Evolutionary conservation across 2,888 invertebrate species (phyloP).

Genomic region (Sussaba pulchella): DNA sequence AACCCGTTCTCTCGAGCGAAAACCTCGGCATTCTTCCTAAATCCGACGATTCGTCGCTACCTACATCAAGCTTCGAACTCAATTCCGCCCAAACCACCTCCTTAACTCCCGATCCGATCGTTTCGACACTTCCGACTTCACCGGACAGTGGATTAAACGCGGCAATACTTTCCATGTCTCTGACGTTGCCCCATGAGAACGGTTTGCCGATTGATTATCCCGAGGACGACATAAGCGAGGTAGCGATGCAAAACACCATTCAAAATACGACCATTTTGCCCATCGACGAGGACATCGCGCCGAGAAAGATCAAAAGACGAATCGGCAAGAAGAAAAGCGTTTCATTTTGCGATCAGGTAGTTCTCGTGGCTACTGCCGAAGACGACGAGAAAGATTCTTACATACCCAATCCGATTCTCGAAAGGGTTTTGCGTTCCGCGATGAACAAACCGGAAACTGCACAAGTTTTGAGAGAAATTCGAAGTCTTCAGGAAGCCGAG

Average conservation of each 20-base stretch:
- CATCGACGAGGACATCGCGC: conserved; percentile 82
- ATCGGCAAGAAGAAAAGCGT: conserved; percentile 94
- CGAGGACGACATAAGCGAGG: conserved; percentile 82
- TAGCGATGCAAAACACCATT: conserved; percentile 83
- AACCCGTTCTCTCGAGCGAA: conserved; percentile 51
- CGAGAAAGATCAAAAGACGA: conserved; percentile 84
- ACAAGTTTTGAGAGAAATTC: conserved; percentile 85
- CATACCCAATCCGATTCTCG: conserved; percentile 95
- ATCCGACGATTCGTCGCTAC: conserved; percentile 61
- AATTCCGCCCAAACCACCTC: conserved; percentile 75
- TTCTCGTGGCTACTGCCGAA: conserved; percentile 96
- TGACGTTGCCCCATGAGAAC: conserved; percentile 85
- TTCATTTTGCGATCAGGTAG: conserved; percentile 97
- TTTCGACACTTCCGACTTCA: conserved; percentile 22
- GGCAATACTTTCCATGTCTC: conserved; percentile 81
- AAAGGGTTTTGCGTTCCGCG: conserved; percentile 93
- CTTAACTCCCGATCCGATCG: conserved; percentile 56
- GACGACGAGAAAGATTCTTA: conserved; percentile 96
- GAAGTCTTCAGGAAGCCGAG: conserved; percentile 84
- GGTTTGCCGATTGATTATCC: conserved; percentile 83
- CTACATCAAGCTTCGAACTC: conserved; percentile 73
- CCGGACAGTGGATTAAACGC: conserved; percentile 78
- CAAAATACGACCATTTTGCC: conserved; percentile 82
- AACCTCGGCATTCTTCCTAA: conserved; percentile 61
- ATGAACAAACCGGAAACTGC: conserved; percentile 90